These are phyloP conservation scores for Zapornia atra DNA, from an alignment of 2,113 vertebrate species.

Conservation along the genomic window DNA sequence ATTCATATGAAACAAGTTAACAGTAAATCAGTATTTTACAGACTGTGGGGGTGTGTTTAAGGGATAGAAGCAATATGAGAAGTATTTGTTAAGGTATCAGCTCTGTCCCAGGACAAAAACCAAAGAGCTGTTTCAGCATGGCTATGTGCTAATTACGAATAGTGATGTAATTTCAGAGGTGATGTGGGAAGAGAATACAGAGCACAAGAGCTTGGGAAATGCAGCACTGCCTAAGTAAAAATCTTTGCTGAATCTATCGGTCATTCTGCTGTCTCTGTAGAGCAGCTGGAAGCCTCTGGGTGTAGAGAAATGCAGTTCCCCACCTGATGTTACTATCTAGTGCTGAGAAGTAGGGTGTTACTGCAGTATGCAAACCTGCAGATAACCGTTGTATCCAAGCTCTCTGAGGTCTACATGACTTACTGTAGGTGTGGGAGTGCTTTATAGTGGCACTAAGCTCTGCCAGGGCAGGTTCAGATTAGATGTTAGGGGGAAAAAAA, in stretches of 20 bases:
- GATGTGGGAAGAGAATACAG: neutral
- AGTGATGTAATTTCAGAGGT: neutral
- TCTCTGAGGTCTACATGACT: neutral
- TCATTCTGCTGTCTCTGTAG: neutral
- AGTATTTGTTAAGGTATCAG: neutral
- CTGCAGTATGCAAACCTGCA: neutral
- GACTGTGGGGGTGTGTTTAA: neutral
- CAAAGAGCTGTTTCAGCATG: neutral
- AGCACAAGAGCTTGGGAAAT: neutral
- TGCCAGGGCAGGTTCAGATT: too few relatives aligned
- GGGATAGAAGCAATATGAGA: neutral
- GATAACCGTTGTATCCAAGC: neutral
- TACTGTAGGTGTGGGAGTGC: neutral
- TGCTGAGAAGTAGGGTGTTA: neutral
- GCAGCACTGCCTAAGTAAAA: neutral
- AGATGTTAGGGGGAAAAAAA: too few relatives aligned
- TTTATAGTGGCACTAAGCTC: neutral
- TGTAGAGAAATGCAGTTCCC: neutral
- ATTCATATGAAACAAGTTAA: neutral
- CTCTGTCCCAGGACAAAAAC: neutral
- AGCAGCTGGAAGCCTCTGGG: neutral
- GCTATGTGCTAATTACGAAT: neutral
- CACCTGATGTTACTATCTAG: neutral
- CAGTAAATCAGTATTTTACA: neutral
- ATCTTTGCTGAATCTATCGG: neutral